Base-by-base conservation (phyloP, 2,888 invertebrate species). In the Dorcus parallelipipedus region DNA sequence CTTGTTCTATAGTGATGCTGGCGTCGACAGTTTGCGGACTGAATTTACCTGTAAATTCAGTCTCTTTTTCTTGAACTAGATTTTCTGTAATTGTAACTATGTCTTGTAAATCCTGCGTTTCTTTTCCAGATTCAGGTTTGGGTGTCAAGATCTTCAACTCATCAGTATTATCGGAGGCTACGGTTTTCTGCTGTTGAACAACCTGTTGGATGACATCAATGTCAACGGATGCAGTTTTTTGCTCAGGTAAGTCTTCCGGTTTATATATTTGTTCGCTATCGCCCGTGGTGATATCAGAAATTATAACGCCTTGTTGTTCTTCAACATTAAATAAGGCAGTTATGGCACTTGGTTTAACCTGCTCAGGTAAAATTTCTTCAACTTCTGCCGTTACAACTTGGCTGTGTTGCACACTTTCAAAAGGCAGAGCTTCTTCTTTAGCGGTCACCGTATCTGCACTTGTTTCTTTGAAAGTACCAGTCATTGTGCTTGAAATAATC, bases 81-180 rank as follows among this genome's bases (percentile, higher is more conserved):
- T 73, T 80, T 68, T 84, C 82, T 5, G 79, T 78, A 9, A 83
- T 70, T 17, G 80, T 75, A 47, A 84, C 60, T 64, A 82, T 77
- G 57, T 79, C 79, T 52, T 79, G 76, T 3, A 78, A 76, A 54
- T 82, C 79, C 65, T 79, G 81, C 33, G 70, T 78, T 52, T 77
- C 65, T 43, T 67, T 72, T 14, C 80, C 81, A 49, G 65, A 69
- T 51, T 71, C 73, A 56, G 65, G 54, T 50, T 68, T 70, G 9
- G 76, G 75, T 39, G 63, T 54, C 57, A 54, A 58, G 39, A 68
- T 59, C 8, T 62, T 59, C 20, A 74, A 64, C 20, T 67, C 61
- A 39, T 68, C 65, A 2, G 71, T 59, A 58, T 68, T 67, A 49
- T 77, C 77, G 23, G 71, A 75, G 14, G 69, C 65, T 56, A 74